Conservation (phyloP, 2,797 vertebrate species). For the Melanogrammus aeglefinus region DNA sequence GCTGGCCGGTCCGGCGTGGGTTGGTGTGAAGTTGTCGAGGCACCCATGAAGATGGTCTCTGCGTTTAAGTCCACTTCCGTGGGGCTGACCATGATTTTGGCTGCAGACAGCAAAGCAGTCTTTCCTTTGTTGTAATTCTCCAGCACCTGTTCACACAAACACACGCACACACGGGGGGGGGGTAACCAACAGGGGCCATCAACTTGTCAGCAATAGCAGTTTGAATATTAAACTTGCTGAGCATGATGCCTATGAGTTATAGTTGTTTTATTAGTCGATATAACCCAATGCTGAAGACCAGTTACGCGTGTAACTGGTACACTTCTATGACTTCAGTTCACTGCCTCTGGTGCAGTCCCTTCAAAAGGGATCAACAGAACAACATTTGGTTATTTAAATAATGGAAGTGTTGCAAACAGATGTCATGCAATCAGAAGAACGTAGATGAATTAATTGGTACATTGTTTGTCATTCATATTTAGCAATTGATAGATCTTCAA, state of each 20-base stretch:
- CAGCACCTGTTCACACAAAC: constrained; percentile 79
- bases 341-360: background rate
- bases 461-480: background rate
- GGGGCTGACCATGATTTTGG: constrained; percentile 99
- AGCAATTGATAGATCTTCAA: background rate
- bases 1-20: constrained; percentile 74
- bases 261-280: background rate
- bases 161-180: constrained; percentile 32
- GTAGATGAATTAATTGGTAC: background rate
- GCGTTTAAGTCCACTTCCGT: constrained; percentile 98
- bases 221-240: background rate
- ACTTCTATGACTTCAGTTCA: background rate
- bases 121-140: constrained; percentile 99
- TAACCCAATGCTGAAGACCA: background rate
- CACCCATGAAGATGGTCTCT: constrained; percentile 86
- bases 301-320: background rate
- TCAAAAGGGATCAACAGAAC: background rate
- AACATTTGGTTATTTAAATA: background rate
- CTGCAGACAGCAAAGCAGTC: constrained; percentile 94
- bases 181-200: constrained; percentile 11
- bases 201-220: background rate
- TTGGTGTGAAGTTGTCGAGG: constrained; percentile 74
- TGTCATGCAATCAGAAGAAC: background rate
- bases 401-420: background rate
- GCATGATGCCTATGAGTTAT: background rate